Conservation (phyloP, 2,113 vertebrate species). For the Crotalus tigris region DNA sequence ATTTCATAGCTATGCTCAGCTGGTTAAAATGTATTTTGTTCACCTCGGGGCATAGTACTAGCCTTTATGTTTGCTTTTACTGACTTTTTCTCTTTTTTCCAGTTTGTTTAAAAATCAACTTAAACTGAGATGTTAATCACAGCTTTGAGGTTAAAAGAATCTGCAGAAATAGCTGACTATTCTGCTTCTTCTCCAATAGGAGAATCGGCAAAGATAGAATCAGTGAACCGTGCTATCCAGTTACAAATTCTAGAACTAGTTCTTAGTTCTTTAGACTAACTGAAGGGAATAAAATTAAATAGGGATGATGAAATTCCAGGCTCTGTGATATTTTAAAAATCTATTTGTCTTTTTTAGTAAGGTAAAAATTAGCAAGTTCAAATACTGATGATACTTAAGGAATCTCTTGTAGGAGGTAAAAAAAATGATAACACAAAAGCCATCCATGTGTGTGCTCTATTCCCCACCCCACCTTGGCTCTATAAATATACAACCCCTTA, state of each 20-base stretch:
- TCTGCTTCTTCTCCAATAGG: constrained; percentile 27
- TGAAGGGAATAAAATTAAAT: not conserved
- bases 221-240: not conserved
- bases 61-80: constrained; percentile 59
- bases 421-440: not conserved
- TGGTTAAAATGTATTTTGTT: constrained; percentile 59
- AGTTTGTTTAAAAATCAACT: constrained; percentile 65
- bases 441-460: not conserved
- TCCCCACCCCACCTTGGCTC: not conserved
- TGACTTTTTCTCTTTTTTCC: constrained; percentile 33
- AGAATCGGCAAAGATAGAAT: constrained; percentile 2
- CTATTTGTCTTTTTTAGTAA: not conserved
- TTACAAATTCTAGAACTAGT: not conserved
- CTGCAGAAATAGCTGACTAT: constrained; percentile 51
- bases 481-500: not conserved
- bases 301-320: not conserved
- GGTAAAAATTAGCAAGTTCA: not conserved
- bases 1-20: constrained; percentile 60
- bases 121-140: constrained; percentile 65
- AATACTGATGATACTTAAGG: not conserved
- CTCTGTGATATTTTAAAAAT: not conserved
- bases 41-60: constrained; percentile 62
- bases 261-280: not conserved
- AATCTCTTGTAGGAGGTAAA: not conserved
- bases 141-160: constrained; percentile 53